Percentiles rank a stretch among this genome's conserved stretches.
These are phyloP conservation scores for Spea bombifrons DNA, from an alignment of 2,113 vertebrate genomes.

Conservation along the genomic window DNA sequence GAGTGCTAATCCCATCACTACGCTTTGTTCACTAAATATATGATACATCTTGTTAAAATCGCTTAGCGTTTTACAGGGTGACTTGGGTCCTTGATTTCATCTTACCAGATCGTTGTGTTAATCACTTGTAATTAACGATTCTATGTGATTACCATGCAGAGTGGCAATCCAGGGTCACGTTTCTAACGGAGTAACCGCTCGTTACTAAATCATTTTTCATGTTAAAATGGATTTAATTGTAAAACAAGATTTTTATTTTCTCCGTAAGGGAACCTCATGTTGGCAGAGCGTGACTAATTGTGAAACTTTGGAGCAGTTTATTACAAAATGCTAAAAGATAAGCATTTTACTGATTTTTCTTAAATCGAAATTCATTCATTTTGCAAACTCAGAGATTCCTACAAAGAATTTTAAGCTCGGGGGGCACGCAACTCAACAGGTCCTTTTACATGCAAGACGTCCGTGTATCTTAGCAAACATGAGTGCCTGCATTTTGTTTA, in stretches of 20 bases:
- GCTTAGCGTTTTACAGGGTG: not conserved
- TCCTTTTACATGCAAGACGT: too few species aligned
- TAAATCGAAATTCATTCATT: not conserved
- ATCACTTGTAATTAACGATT: not conserved
- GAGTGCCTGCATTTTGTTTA: too few species aligned
- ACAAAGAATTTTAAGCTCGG: not conserved
- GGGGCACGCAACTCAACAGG: too few species aligned
- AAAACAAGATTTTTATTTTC: conserved; percentile 10
- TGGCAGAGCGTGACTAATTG: conserved; percentile 19
- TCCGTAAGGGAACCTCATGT: not conserved
- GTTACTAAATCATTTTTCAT: not conserved
- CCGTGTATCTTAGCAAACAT: too few species aligned
- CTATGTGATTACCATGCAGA: not conserved
- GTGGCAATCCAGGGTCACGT: not conserved
- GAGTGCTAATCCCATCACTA: too few species aligned
- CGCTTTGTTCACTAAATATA: not conserved
- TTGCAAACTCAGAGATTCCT: not conserved
- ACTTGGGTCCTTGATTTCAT: not conserved
- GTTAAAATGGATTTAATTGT: conserved; percentile 2
- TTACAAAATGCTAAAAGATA: too few species aligned
- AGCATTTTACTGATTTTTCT: not conserved
- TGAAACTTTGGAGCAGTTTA: conserved; percentile 10
- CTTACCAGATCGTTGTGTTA: not conserved
- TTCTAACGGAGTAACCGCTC: not conserved
- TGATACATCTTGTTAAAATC: not conserved